Conservation (phyloP, 2,888 invertebrate species). For the Palloptera scutellata region DNA sequence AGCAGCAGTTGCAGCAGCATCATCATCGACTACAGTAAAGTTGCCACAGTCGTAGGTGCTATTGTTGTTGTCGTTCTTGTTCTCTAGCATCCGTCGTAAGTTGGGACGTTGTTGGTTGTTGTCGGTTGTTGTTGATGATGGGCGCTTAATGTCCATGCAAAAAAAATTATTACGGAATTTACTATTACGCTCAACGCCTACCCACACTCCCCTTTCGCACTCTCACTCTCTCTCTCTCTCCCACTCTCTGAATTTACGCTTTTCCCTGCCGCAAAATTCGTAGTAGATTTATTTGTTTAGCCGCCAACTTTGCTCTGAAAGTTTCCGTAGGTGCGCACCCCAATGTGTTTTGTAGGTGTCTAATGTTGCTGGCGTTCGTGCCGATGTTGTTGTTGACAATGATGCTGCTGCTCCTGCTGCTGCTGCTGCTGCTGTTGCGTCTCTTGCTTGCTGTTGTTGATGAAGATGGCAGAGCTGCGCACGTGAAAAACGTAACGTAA, state of each 20-base stretch:
- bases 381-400: slow-evolving; percentile 22
- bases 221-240: slow-evolving; percentile 16
- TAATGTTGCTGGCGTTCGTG: slow-evolving; percentile 2
- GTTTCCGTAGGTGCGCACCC: no score
- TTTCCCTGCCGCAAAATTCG: slow-evolving; percentile 6
- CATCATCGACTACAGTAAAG: no score
- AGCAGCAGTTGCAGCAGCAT: no score
- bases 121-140: background rate
- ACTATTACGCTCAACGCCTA: no score
- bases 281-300: background rate
- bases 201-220: no score
- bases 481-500: no score
- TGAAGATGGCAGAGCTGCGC: slow-evolving; percentile 19
- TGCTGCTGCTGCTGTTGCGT: slow-evolving; percentile 9
- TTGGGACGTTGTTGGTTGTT: background rate
- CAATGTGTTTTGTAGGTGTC: slow-evolving; percentile 3
- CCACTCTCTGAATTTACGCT: slow-evolving; percentile 13
- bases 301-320: slow-evolving; percentile 5
- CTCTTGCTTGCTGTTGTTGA: slow-evolving; percentile 20
- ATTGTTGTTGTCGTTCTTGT: slow-evolving; percentile 2
- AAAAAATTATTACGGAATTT: no score
- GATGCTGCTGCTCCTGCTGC: slow-evolving; percentile 5
- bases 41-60: background rate
- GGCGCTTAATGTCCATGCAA: background rate
- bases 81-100: background rate